Percentiles rank a stretch among this genome's conserved stretches.
phyloP scores from a whole-genome alignment of 2,888 invertebrate genomes.

The Crepidodera aurea region DNA sequence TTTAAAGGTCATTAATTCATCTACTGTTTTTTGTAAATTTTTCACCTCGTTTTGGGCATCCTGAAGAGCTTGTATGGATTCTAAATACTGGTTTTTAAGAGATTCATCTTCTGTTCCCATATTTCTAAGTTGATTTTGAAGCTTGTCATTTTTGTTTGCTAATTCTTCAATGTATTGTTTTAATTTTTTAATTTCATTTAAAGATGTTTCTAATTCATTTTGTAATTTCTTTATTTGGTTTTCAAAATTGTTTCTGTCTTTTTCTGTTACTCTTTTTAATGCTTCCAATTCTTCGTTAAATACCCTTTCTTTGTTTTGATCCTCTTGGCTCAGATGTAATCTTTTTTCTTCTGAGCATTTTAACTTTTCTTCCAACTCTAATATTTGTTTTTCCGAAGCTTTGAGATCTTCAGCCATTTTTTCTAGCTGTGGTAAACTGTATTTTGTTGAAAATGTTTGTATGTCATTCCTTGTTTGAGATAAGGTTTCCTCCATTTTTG shows the following conservation, averaged over 20 bases:
- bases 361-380: constrained; percentile 40
- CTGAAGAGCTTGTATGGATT: constrained; percentile 36
- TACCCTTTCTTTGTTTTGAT: constrained; percentile 38
- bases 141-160: constrained; percentile 28
- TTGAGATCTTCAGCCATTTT: constrained; percentile 51
- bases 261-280: constrained; percentile 32
- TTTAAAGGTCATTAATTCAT: constrained; percentile 44
- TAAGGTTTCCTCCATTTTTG: constrained; percentile 53
- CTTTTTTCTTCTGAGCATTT: constrained; percentile 41
- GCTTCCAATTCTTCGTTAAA: constrained; percentile 37
- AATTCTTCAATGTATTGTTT: constrained; percentile 37
- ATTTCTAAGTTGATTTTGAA: constrained; percentile 26
- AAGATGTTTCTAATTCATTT: constrained; percentile 37
- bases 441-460: constrained; percentile 51
- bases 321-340: constrained; percentile 36
- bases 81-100: constrained; percentile 37
- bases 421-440: constrained; percentile 52
- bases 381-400: constrained; percentile 47
- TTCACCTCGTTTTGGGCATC: constrained; percentile 40
- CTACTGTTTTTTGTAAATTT: constrained; percentile 41
- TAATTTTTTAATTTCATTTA: constrained; percentile 38
- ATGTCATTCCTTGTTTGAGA: constrained; percentile 52
- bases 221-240: constrained; percentile 40
- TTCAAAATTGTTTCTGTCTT: constrained; percentile 42
- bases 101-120: constrained; percentile 27